These are phyloP conservation scores for Eupeodes luniger DNA, from an alignment of 2,888 invertebrate genomes.

Conservation along the genomic window DNA sequence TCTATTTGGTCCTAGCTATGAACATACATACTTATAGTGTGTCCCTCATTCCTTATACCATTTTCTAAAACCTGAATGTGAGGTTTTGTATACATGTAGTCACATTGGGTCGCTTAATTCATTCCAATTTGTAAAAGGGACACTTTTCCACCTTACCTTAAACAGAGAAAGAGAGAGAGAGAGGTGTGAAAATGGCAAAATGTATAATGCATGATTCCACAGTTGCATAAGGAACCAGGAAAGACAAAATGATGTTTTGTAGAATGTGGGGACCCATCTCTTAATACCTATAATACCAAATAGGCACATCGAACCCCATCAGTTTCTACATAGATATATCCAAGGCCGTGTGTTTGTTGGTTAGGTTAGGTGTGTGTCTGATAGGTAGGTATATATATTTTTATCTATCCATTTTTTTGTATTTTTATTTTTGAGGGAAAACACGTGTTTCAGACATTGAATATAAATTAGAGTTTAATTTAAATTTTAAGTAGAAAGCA, in stretches of 20 bases:
- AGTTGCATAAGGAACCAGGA: constrained; percentile 59
- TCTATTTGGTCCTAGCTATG: constrained; percentile 37
- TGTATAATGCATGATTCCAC: constrained; percentile 70
- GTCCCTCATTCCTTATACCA: not conserved
- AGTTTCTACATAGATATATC: not conserved
- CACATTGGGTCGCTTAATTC: constrained; percentile 15
- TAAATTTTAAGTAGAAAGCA: constrained; percentile 65
- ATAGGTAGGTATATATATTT: not conserved
- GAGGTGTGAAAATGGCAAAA: constrained; percentile 64
- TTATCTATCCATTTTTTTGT: not conserved
- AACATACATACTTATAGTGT: too few relatives aligned
- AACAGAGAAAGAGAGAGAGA: constrained; percentile 12
- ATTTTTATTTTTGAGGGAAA: constrained; percentile 14
- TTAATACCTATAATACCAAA: too few relatives aligned
- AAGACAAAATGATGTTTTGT: not conserved
- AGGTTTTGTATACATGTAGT: not conserved
- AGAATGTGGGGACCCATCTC: not conserved
- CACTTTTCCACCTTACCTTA: constrained; percentile 51
- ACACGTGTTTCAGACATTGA: constrained; percentile 68
- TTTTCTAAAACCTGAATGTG: constrained; percentile 4
- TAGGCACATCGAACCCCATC: not conserved
- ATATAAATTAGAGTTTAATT: constrained; percentile 75
- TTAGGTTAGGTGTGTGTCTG: too few relatives aligned
- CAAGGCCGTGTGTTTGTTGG: not conserved
- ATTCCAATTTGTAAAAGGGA: constrained; percentile 69